Evolutionary conservation across 2,113 vertebrate species (phyloP).

Genomic region (Calidris pugnax): DNA sequence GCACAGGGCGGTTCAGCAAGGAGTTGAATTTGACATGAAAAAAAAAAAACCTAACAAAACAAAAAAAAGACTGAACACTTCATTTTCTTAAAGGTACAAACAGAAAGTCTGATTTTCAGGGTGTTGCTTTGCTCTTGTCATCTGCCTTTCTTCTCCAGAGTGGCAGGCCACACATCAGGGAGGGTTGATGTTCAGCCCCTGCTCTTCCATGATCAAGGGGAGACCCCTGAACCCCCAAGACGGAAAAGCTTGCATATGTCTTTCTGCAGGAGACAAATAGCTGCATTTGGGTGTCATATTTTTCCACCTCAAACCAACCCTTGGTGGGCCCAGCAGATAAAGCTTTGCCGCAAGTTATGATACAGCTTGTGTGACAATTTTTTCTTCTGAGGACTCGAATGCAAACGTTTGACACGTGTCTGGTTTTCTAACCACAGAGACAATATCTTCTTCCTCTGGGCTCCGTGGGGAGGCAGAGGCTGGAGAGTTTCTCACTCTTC

Average conservation of each 20-base stretch:
- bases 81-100: not conserved
- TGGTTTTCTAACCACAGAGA: constrained; percentile 63
- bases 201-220: not conserved
- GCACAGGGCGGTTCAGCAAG: not conserved
- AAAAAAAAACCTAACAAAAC: no score
- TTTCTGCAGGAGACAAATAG: not conserved
- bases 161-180: no score
- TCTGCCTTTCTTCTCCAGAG: not conserved
- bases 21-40: not conserved
- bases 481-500: constrained; percentile 26
- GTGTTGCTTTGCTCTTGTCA: not conserved
- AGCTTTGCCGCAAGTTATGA: not conserved
- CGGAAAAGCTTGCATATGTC: not conserved
- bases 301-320: constrained; percentile 2
- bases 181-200: not conserved
- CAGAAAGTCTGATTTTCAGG: not conserved
- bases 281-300: not conserved
- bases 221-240: not conserved
- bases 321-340: not conserved
- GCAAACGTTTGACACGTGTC: constrained; percentile 8
- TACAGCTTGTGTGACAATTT: not conserved
- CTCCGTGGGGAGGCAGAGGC: not conserved
- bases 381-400: not conserved
- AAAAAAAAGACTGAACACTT: not conserved
- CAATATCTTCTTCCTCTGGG: constrained; percentile 40